phyloP scores from a whole-genome alignment of 2,888 invertebrate genomes.

The Brassicogethes aeneus region DNA sequence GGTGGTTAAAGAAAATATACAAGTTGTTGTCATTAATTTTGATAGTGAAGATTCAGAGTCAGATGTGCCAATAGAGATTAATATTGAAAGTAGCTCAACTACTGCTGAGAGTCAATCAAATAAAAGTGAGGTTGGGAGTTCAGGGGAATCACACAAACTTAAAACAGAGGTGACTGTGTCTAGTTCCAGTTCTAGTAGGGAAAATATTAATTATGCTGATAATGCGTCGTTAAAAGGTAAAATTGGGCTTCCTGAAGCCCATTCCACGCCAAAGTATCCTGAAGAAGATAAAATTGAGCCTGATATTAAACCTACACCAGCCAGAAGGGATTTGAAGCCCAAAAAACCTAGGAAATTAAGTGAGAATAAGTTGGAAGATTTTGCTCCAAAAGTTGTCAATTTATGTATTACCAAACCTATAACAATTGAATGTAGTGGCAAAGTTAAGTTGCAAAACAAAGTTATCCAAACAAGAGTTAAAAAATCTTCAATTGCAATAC shows the following conservation, averaged over 20 bases:
- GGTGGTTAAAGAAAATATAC: background rate
- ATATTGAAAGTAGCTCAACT: slow-evolving; percentile 8
- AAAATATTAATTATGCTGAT: slow-evolving; percentile 7
- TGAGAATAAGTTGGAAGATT: background rate
- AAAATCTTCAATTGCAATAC: slow-evolving; percentile 9
- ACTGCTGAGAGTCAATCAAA: background rate
- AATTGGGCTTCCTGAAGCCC: slow-evolving; percentile 44
- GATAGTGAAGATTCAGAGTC: background rate
- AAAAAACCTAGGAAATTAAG: slow-evolving; percentile 8
- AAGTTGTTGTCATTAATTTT: background rate
- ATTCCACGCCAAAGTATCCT: slow-evolving; percentile 42
- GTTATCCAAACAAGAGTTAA: slow-evolving; percentile 21
- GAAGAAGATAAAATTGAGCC: background rate
- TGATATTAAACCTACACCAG: slow-evolving; percentile 5
- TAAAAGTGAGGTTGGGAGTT: background rate
- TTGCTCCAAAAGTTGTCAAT: slow-evolving; percentile 8
- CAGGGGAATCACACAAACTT: background rate
- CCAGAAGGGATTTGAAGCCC: background rate
- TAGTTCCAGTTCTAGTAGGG: background rate
- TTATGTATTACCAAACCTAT: slow-evolving; percentile 28
- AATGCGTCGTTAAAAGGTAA: slow-evolving; percentile 23
- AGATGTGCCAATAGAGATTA: slow-evolving; percentile 1
- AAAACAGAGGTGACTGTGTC: background rate
- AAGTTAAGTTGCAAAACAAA: slow-evolving; percentile 9
- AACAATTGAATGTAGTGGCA: slow-evolving; percentile 24